Evolutionary conservation across 2,888 invertebrate genomes (phyloP).

Genomic region (Pecten maximus): DNA sequence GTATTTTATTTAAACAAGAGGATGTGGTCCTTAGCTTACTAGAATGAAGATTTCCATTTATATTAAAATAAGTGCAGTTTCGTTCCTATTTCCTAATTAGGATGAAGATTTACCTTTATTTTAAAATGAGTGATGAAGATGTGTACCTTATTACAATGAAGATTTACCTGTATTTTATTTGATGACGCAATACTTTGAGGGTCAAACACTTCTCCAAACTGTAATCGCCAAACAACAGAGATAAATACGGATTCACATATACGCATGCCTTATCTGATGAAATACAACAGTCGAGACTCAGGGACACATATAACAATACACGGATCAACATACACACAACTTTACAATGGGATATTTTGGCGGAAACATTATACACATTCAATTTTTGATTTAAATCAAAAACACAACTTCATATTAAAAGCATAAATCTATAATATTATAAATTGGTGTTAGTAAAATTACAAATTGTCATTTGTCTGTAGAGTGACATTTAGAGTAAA

Average conservation of each 20-base stretch:
- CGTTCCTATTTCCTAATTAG: too few species aligned
- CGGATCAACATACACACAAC: neutral
- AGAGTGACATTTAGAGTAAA: too few species aligned
- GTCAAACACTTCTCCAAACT: conserved; percentile 27
- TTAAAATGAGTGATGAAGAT: too few species aligned
- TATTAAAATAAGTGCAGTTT: too few species aligned
- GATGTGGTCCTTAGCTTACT: too few species aligned
- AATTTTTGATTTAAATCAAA: neutral
- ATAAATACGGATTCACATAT: conserved; percentile 2
- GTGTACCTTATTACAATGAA: neutral
- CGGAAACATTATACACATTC: neutral
- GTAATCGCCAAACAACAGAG: neutral
- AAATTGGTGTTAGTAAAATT: too few species aligned
- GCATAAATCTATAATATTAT: too few species aligned
- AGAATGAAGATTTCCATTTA: too few species aligned
- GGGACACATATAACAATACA: neutral
- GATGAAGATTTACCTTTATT: too few species aligned
- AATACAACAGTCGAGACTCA: neutral
- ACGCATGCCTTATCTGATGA: conserved; percentile 6
- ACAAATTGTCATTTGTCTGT: too few species aligned
- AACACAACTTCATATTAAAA: neutral
- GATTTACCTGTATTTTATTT: conserved; percentile 25
- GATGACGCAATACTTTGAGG: conserved; percentile 14
- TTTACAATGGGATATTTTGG: neutral
- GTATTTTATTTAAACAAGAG: too few species aligned